Conservation (phyloP, 1,140 invertebrate genomes). For the Triops longicaudatus region DNA sequence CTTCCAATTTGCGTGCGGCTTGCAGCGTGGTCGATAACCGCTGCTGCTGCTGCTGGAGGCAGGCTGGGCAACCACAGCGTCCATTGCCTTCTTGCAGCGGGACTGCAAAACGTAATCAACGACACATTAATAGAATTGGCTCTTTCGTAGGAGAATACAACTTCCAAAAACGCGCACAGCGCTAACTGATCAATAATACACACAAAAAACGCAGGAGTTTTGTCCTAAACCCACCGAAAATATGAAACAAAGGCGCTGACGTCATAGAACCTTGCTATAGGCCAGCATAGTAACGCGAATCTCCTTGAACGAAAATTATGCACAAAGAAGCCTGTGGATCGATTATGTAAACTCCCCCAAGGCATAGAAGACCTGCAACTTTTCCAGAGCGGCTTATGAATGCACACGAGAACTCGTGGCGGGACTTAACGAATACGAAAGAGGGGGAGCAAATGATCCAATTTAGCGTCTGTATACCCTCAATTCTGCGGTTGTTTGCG, state of each 20-base stretch:
- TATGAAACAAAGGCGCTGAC: too few species aligned
- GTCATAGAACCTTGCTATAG: too few species aligned
- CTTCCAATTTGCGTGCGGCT: conserved; percentile 14
- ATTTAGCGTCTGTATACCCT: neutral
- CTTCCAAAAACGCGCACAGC: too few species aligned
- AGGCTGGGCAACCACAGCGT: conserved; percentile 10
- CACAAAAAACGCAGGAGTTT: too few species aligned
- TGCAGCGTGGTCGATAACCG: conserved; percentile 6
- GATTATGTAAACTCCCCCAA: neutral
- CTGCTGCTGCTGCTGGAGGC: neutral
- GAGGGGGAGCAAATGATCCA: neutral
- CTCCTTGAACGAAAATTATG: too few species aligned
- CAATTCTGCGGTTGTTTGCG: neutral
- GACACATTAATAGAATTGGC: neutral
- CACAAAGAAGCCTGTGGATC: neutral
- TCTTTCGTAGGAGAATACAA: neutral
- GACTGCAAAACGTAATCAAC: neutral
- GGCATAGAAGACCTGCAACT: neutral
- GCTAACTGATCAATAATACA: too few species aligned
- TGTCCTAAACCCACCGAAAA: too few species aligned
- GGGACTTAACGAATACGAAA: neutral
- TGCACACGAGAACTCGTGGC: neutral
- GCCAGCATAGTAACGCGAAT: too few species aligned
- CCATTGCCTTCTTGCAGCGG: conserved; percentile 1
- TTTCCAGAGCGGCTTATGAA: neutral